Evolutionary conservation across 2,888 invertebrate genomes (phyloP).

Genomic region (Pilophorus perplexus): DNA sequence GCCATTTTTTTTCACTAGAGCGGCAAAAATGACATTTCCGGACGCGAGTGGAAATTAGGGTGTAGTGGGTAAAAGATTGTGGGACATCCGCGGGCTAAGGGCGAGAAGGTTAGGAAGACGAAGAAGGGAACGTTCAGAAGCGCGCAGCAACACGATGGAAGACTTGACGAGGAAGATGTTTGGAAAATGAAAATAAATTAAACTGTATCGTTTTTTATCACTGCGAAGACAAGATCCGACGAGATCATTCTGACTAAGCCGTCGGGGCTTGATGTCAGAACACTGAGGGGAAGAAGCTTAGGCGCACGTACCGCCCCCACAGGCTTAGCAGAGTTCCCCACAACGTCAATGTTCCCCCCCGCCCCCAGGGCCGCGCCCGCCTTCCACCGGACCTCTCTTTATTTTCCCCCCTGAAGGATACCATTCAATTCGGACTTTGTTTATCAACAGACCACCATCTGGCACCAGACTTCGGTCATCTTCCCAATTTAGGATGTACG

Average conservation of each 20-base stretch:
- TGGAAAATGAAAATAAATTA: not conserved
- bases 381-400: not conserved
- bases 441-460: too few species aligned
- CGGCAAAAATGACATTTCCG: too few species aligned
- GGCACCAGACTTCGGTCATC: too few species aligned
- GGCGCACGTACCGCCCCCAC: not conserved
- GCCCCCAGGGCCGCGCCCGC: not conserved
- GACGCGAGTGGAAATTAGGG: not conserved
- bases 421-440: not conserved
- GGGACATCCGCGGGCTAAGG: too few species aligned
- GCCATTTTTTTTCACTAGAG: conserved; percentile 23
- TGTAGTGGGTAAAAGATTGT: not conserved
- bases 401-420: too few species aligned
- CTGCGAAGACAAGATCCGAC: not conserved
- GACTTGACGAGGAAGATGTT: not conserved
- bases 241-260: not conserved
- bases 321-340: too few species aligned
- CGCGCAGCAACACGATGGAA: not conserved
- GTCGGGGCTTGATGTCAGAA: not conserved
- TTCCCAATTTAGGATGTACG: not conserved
- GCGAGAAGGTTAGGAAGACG: not conserved
- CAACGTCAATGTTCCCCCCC: not conserved
- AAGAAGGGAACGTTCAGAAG: not conserved
- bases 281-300: not conserved
- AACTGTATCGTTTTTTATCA: not conserved